Conservation (phyloP, 2,797 vertebrate genomes). For the Alcedo quadribrachys region DNA sequence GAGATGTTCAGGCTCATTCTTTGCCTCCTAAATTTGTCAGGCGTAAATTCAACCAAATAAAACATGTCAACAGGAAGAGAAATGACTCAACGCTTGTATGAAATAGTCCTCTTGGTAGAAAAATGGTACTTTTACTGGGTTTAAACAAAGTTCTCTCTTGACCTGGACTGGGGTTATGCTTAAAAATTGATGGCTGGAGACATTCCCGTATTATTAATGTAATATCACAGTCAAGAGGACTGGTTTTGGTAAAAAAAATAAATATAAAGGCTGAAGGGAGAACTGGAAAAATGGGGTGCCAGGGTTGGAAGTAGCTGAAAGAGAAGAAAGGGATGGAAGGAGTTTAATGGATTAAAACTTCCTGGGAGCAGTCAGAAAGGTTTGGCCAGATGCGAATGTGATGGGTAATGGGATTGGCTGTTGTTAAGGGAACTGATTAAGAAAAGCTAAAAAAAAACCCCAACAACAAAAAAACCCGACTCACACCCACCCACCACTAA, state of each 20-base stretch:
- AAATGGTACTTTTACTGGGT: not conserved
- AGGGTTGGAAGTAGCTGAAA: not conserved
- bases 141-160: not conserved
- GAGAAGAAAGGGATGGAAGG: not conserved
- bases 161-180: not conserved
- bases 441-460: not conserved
- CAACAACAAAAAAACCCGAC: not conserved
- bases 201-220: not conserved
- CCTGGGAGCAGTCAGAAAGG: not conserved
- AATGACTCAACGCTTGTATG: not conserved
- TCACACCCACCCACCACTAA: not conserved
- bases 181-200: not conserved
- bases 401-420: fast-evolving
- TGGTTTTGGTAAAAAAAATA: not conserved
- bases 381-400: fast-evolving
- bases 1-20: not conserved
- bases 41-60: conserved; percentile 21
- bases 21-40: conserved; percentile 30
- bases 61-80: conserved; percentile 12
- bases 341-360: not conserved
- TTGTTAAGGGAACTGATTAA: not conserved
- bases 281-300: not conserved
- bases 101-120: not conserved
- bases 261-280: not conserved
- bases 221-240: not conserved